Evolutionary conservation across 2,797 vertebrate species (phyloP), one percentile per base, ranked within the genome.

Genomic region (Hyperoplus immaculatus): DNA sequence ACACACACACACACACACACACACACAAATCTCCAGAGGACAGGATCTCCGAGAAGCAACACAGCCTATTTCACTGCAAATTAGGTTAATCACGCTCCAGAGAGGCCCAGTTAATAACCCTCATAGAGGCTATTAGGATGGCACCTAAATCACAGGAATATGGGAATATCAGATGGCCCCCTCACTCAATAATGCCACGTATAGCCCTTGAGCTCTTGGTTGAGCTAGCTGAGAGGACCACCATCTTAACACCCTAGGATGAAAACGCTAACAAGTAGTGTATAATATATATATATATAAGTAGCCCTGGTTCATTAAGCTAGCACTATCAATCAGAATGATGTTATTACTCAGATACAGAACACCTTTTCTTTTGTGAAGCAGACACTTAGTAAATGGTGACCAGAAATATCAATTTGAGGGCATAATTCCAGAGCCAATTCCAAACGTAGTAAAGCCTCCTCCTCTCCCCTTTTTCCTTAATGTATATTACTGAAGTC

Each of bases 71-170:
- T 92, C 92, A 78, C 88, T 85, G 83, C 86, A 94, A 94, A 93
- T 94, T 91, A 92, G 93, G 91, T 89, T 93, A 94, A 93, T 92
- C 86, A 88, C 21, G 85, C 93, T 94, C 92, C 85, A 85, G 93
- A 93, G 93, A 94, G 91, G 83, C 89, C 87, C 86, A 72, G 89
- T 89, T 94, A 95, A 94, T 94, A 92, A 89, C 86, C 87, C 91
- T 90, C 86, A 86, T 84, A 85, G 93, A 93, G 86, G 89, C 87
- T 90, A 89, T 92, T 90, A 92, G 86, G 90, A 89, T 89, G 86
- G 81, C 92, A 90, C 89, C 92, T 88, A 90, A 92, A 93, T 92
- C 89, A 84, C 78, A 75, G 74, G 81, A 90, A 88, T 86, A 84
- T 91, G n/a, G 39, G 87, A 78, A 80, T 81, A 85, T 89, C 78